phyloP scores from a whole-genome alignment of 1,140 invertebrate species.

The Spodoptera frugiperda region DNA sequence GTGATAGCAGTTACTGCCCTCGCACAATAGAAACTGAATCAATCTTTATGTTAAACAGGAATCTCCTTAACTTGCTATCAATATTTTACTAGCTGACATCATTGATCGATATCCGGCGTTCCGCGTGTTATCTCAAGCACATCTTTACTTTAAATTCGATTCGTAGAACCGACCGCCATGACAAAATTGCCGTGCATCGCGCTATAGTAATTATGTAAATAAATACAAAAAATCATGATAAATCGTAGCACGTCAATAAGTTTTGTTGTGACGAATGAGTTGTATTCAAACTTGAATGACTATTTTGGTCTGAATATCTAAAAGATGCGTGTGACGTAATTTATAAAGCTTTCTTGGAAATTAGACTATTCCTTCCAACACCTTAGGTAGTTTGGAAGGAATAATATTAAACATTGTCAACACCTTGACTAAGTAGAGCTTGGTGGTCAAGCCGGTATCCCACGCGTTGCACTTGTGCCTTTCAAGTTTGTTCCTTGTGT shows the following conservation, averaged over 20 bases:
- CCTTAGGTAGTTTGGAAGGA: conserved; percentile 1
- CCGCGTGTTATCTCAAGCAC: conserved; percentile 45
- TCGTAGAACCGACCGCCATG: conserved; percentile 39
- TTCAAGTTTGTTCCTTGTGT: conserved; percentile 71
- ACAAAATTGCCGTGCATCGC: conserved; percentile 47
- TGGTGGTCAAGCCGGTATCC: conserved; percentile 58
- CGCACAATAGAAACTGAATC: conserved; percentile 62
- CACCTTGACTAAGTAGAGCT: conserved; percentile 50
- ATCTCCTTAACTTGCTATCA: conserved; percentile 54
- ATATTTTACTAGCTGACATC: conserved; percentile 33
- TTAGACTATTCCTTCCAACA: conserved; percentile 2
- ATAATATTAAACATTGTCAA: conserved; percentile 50
- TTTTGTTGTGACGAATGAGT: conserved; percentile 9
- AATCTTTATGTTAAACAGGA: conserved; percentile 61
- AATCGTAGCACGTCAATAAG: conserved; percentile 37
- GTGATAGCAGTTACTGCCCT: conserved; percentile 71
- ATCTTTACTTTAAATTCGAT: conserved; percentile 33
- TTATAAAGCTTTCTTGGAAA: conserved; percentile 18
- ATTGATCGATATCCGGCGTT: background rate
- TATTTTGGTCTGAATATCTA: background rate
- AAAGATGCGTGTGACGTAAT: no score
- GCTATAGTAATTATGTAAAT: conserved; percentile 52
- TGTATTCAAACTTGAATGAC: conserved; percentile 2
- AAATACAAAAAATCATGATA: conserved; percentile 55
- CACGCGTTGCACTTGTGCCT: conserved; percentile 55